Conservation (phyloP, 1,140 invertebrate species). For the Ceratitis capitata region DNA sequence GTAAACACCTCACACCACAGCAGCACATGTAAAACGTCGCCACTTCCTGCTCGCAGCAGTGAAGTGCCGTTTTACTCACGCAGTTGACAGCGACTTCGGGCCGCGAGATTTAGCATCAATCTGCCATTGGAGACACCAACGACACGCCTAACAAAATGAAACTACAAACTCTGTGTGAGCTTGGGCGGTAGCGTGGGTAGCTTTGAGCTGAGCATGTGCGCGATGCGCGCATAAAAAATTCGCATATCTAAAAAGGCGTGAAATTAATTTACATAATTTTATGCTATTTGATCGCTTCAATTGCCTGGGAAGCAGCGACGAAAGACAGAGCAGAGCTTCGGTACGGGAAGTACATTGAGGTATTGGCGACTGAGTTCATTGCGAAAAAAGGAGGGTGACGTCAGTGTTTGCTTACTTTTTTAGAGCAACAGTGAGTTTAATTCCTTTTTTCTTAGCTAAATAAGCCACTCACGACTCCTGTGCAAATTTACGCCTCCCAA, state of each 20-base stretch:
- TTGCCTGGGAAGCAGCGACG: slow-evolving; percentile 35
- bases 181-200: background rate
- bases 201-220: no score
- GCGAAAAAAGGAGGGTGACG: background rate
- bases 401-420: background rate
- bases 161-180: background rate
- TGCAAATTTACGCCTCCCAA: slow-evolving; percentile 44
- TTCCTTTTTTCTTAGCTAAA: background rate
- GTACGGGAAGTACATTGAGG: background rate
- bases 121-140: background rate
- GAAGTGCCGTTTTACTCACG: background rate
- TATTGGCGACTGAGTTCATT: background rate
- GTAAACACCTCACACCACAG: background rate
- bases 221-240: slow-evolving; percentile 24
- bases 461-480: slow-evolving; percentile 6
- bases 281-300: slow-evolving; percentile 61
- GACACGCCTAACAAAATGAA: background rate
- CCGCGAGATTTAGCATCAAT: background rate
- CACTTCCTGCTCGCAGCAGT: no score
- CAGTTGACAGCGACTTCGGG: background rate
- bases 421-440: background rate
- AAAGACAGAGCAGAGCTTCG: background rate
- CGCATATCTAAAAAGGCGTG: slow-evolving; percentile 65
- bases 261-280: slow-evolving; percentile 66
- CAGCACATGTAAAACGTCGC: background rate